Evolutionary conservation across 2,797 vertebrate genomes (phyloP).

Genomic region (Coracias cyanogaster): DNA sequence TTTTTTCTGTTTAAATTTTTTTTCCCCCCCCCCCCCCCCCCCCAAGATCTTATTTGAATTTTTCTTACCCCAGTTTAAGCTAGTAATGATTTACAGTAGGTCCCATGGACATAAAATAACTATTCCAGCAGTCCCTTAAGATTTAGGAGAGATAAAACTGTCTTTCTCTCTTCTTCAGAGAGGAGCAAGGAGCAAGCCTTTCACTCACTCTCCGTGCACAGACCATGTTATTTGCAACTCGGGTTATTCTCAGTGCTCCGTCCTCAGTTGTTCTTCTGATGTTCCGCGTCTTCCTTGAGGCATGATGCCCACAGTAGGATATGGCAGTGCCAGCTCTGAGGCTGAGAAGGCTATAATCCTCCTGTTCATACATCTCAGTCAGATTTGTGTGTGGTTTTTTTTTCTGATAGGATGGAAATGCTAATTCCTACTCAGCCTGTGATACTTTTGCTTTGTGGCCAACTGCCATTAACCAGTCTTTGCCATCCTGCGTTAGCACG

Average conservation of each 20-base stretch:
- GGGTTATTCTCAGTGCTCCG: fast-evolving
- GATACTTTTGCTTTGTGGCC: not conserved
- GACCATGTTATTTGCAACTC: not conserved
- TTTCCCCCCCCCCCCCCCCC: no score
- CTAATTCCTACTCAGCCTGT: not conserved
- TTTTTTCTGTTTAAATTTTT: not conserved
- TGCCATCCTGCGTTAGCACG: fast-evolving
- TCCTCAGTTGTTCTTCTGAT: not conserved
- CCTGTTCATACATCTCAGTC: not conserved
- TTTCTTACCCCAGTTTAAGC: not conserved
- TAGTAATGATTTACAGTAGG: not conserved
- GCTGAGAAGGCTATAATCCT: not conserved
- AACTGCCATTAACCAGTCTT: not conserved
- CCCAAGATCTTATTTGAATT: not conserved
- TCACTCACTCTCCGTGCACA: not conserved
- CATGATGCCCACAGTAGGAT: not conserved
- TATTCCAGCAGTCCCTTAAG: not conserved
- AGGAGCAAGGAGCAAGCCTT: not conserved
- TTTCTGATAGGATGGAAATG: not conserved
- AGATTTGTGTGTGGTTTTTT: not conserved
- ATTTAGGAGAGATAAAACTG: not conserved
- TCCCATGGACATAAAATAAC: not conserved
- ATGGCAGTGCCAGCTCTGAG: not conserved
- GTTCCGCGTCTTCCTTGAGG: not conserved
- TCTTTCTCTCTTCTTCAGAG: not conserved